Percentiles rank a stretch among this genome's conserved stretches.
phyloP scores from a whole-genome alignment of 2,113 vertebrate species.

The Alethe diademata region DNA sequence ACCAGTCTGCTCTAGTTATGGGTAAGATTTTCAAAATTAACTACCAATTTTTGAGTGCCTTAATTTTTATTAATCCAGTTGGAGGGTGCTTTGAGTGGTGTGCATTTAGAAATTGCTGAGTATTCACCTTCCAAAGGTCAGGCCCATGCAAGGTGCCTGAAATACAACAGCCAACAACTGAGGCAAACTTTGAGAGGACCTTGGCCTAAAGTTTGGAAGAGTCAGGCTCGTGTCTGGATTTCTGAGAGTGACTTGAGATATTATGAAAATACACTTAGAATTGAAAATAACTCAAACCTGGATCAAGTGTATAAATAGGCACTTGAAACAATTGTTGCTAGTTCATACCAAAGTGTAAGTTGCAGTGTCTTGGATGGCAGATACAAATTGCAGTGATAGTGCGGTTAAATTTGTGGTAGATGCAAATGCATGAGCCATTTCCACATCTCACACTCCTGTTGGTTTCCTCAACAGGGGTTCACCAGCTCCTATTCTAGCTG shows the following conservation, averaged over 20 bases:
- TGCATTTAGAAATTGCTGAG: not conserved
- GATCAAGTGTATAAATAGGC: not conserved
- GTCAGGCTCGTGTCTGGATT: not conserved
- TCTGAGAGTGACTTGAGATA: not conserved
- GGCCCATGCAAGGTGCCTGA: not conserved
- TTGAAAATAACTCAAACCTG: not conserved
- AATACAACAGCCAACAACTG: not conserved
- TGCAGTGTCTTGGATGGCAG: not conserved
- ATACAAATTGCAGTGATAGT: not conserved
- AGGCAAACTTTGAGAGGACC: not conserved
- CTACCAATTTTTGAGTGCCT: constrained; percentile 2
- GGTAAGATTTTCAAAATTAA: not conserved
- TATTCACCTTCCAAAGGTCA: not conserved
- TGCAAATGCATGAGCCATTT: not conserved
- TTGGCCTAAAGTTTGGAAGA: not conserved
- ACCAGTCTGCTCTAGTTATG: not conserved
- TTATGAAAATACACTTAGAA: not conserved
- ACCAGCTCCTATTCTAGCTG: not conserved
- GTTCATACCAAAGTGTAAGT: not conserved
- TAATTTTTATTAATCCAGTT: not conserved
- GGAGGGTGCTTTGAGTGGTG: not conserved
- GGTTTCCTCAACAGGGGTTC: not conserved
- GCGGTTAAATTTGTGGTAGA: not conserved
- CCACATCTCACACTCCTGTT: not conserved
- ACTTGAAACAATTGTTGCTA: not conserved